Evolutionary conservation across 1,140 invertebrate genomes (phyloP).

Genomic region (Drosophila asahinai): DNA sequence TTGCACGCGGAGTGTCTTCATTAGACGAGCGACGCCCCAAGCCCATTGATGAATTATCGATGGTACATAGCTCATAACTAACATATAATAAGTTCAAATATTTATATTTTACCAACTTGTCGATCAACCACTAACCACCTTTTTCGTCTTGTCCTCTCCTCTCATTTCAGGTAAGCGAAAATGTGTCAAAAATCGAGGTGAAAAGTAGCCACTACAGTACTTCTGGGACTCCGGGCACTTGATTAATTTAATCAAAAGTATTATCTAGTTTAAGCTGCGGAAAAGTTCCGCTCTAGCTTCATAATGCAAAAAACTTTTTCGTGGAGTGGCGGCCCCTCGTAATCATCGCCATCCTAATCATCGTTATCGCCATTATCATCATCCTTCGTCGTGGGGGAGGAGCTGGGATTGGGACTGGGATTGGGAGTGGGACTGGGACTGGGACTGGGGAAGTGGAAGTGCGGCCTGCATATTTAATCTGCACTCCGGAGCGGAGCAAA

Average conservation of each 20-base stretch:
- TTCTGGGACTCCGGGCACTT: slow-evolving; percentile 25
- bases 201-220: not conserved
- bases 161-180: slow-evolving; percentile 41
- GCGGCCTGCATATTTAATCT: slow-evolving; percentile 76
- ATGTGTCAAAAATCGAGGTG: not conserved
- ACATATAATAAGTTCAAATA: not conserved
- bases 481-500: slow-evolving; percentile 58
- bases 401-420: not conserved
- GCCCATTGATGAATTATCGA: slow-evolving; percentile 28
- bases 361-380: slow-evolving; percentile 50
- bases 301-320: slow-evolving; percentile 59
- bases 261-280: slow-evolving; percentile 34
- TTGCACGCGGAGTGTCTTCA: slow-evolving; percentile 38
- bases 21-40: slow-evolving; percentile 18
- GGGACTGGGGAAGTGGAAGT: slow-evolving; percentile 20
- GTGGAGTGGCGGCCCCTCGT: slow-evolving; percentile 11
- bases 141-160: not conserved
- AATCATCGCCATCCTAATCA: slow-evolving; percentile 46
- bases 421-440: not conserved
- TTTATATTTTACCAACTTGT: too few species aligned
- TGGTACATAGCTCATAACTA: slow-evolving; percentile 18
- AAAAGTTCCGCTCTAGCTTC: slow-evolving; percentile 46
- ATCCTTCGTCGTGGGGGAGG: slow-evolving; percentile 19
- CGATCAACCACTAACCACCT: not conserved
- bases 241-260: slow-evolving; percentile 72